Evolutionary conservation across 2,797 vertebrate genomes (phyloP), one percentile per base, ranked within the genome.

Genomic region (Glyptemys insculpta): DNA sequence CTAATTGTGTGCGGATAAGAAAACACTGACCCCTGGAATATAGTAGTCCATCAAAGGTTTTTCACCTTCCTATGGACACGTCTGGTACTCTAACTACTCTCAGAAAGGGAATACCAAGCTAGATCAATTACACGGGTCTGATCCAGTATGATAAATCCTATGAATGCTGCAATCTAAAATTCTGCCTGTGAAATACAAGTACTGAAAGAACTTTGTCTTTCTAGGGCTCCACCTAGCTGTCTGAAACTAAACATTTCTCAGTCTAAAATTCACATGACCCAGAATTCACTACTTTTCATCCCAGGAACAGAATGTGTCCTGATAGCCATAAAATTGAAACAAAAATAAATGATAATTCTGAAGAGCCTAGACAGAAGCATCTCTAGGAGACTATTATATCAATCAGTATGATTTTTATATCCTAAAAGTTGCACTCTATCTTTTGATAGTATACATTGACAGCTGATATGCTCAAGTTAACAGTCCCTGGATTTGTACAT

Each of bases 181-280:
- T 4, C 89, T 74, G 16, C 3, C 78, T 44, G 8, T 31, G 8
- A 81, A 85, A 53, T 4, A 27, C 0, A 90, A 81, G 5, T 72
- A 88, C n/a, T 18, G 12, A 90, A 90, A 93, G 41, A 87, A 57
- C 12, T 23, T 5, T 1, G 16, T 44, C 86, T 92, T 94, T 52
- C 54, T 88, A 84, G 94, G 34, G 74, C 65, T 96, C 65, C 82
- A 82, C 37, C 62, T 91, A 95, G 57, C 74, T 85, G 27, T n/a
- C 79, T 79, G 82, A 90, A 88, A 91, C 37, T 34, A 84, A 95
- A 90, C 25, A 44, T 9, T 89, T 87, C 57, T 65, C 34, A 82
- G 4, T 53, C 10, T 53, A 89, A 84, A 21, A 83, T 47, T 50
- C 72, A 62, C 72, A 85, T 37, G 9, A 86, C 29, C n/a, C 62